These are phyloP conservation scores for Holocentrus rufus DNA, from an alignment of 2,797 vertebrate genomes.

Conservation along the genomic window DNA sequence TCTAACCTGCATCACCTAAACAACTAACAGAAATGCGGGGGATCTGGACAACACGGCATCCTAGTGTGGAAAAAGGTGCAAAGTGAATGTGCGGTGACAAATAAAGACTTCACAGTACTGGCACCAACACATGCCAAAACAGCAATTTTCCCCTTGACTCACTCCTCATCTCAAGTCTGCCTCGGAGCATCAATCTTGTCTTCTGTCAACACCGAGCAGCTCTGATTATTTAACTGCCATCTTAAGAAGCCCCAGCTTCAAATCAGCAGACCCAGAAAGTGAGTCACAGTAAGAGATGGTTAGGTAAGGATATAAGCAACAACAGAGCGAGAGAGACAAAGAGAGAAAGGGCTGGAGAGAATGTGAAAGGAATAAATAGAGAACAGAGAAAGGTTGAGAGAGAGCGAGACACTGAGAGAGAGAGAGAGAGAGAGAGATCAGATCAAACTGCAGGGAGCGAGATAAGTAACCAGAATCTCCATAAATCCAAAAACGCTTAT, in stretches of 20 bases:
- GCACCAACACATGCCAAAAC: constrained; percentile 13
- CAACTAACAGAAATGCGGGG: not conserved
- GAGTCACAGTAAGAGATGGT: not conserved
- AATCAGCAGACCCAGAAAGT: constrained; percentile 24
- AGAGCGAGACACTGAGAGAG: no score
- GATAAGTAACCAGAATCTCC: no score
- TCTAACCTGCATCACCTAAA: not conserved
- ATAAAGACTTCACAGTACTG: constrained; percentile 33
- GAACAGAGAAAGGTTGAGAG: no score
- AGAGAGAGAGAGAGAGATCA: no score
- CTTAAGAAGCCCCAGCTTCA: constrained; percentile 27
- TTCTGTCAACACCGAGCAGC: constrained; percentile 28
- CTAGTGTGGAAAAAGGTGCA: not conserved
- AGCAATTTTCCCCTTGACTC: constrained; percentile 32
- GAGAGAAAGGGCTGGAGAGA: not conserved
- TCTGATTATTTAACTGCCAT: constrained; percentile 31
- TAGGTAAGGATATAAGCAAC: not conserved
- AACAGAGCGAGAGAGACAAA: not conserved
- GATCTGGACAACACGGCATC: not conserved
- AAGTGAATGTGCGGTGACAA: constrained; percentile 33
- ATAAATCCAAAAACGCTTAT: no score
- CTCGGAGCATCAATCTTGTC: constrained; percentile 42
- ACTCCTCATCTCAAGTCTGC: constrained; percentile 28
- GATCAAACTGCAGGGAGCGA: no score
- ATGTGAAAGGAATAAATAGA: no score